These are phyloP conservation scores for Onychomys torridus DNA, from an alignment of 2,797 vertebrate genomes.

Conservation along the genomic window DNA sequence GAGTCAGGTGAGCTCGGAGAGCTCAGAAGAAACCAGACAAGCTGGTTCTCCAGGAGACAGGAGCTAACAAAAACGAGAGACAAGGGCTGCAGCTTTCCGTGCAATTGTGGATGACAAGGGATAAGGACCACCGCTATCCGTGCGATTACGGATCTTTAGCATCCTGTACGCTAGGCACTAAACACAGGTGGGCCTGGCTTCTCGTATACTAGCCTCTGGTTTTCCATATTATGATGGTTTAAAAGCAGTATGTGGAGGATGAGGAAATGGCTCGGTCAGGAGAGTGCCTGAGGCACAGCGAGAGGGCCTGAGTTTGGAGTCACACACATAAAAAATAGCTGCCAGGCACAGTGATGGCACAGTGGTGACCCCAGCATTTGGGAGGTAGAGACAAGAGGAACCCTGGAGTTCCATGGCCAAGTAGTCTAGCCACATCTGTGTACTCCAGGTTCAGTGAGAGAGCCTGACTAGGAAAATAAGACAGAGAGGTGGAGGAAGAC, in stretches of 20 bases:
- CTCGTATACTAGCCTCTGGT: fast-evolving
- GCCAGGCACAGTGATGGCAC: not conserved
- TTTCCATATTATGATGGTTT: not conserved
- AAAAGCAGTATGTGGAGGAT: not conserved
- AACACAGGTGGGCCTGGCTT: not conserved
- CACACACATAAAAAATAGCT: not conserved
- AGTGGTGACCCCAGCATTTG: not conserved
- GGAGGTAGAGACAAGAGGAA: not conserved
- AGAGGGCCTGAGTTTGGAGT: not conserved
- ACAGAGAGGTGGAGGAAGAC: not conserved
- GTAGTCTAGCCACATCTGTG: not conserved
- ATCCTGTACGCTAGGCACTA: not conserved
- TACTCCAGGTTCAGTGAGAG: not conserved
- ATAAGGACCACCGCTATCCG: fast-evolving
- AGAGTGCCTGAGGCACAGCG: not conserved
- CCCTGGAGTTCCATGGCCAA: not conserved
- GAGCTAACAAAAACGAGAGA: not conserved
- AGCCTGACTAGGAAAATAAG: not conserved
- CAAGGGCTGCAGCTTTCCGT: too few relatives aligned
- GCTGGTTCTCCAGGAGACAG: not conserved
- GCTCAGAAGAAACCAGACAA: not conserved
- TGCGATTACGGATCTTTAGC: not conserved
- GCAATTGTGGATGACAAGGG: not conserved
- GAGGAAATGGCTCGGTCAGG: too few relatives aligned
- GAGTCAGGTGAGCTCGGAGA: too few relatives aligned